These are phyloP conservation scores for Bombyx huttoni DNA, from an alignment of 2,888 invertebrate species.

Conservation along the genomic window DNA sequence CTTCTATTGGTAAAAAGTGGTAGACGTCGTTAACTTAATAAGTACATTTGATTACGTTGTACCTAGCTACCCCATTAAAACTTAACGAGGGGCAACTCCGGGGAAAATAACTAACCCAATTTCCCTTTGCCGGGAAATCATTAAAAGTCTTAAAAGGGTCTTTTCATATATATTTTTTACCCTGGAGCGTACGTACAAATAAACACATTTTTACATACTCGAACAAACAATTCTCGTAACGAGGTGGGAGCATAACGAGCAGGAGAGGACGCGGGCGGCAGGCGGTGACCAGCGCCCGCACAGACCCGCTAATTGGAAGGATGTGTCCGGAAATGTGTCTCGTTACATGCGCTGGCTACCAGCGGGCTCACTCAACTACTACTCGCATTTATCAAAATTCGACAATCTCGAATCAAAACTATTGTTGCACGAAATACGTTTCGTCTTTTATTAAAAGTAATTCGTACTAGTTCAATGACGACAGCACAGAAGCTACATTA, in stretches of 20 bases:
- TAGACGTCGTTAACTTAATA: conserved; percentile 69
- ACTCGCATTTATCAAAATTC: conserved; percentile 49
- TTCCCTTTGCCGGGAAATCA: conserved; percentile 73
- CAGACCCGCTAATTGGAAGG: conserved; percentile 55
- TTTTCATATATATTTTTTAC: conserved; percentile 68
- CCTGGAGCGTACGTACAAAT: conserved; percentile 70
- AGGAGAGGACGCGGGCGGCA: conserved; percentile 14
- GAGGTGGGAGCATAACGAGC: conserved; percentile 66
- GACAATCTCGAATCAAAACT: conserved; percentile 47
- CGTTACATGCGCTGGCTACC: conserved; percentile 48
- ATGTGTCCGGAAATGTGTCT: conserved; percentile 61
- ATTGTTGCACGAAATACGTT: not conserved
- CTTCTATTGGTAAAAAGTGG: conserved; percentile 56
- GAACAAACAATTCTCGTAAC: conserved; percentile 71
- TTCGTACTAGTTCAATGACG: not conserved
- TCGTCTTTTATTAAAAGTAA: not conserved
- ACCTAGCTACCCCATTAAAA: conserved; percentile 72
- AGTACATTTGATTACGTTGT: conserved; percentile 71
- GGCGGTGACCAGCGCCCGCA: conserved; percentile 10
- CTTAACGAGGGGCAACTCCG: conserved; percentile 71
- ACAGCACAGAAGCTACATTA: not conserved
- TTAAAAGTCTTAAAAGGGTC: conserved; percentile 73
- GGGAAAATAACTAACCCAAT: conserved; percentile 73
- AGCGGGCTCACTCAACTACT: conserved; percentile 33
- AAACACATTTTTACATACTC: conserved; percentile 73